These are phyloP conservation scores for Rhinoptilus africanus DNA, from an alignment of 2,113 vertebrate genomes.

Conservation along the genomic window DNA sequence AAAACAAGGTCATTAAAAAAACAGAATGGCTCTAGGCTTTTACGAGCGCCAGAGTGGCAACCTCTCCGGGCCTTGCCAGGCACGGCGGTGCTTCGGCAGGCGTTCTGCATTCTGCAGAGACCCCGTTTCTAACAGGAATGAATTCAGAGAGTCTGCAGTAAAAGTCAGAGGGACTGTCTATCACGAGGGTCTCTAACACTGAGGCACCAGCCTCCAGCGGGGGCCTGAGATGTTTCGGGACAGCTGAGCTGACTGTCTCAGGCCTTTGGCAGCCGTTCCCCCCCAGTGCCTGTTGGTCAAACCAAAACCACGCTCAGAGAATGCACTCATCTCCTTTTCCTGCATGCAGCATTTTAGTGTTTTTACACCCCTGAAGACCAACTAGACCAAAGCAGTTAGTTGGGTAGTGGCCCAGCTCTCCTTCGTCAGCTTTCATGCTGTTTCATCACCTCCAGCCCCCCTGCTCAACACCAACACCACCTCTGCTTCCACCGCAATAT, in stretches of 20 bases:
- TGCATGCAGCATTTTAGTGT: accelerated
- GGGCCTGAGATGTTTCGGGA: background rate
- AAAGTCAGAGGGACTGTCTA: background rate
- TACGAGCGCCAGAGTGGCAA: accelerated
- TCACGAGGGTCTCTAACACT: accelerated
- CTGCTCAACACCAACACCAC: background rate
- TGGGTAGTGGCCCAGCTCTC: background rate
- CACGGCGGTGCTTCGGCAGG: accelerated
- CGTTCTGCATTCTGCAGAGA: background rate
- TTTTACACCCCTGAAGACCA: background rate
- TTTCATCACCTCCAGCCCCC: background rate
- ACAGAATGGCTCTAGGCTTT: background rate
- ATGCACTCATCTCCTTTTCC: accelerated
- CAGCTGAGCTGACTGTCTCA: background rate
- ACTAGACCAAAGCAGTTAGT: background rate
- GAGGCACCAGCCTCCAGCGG: background rate
- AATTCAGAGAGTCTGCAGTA: background rate
- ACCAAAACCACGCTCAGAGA: background rate
- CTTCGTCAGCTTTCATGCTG: background rate
- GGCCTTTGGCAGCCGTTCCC: background rate
- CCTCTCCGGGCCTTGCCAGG: background rate
- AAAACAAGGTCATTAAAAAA: background rate
- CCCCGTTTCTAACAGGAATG: no score
- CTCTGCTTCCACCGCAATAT: background rate
- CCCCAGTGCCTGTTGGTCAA: accelerated